phyloP scores from a whole-genome alignment of 2,797 vertebrate genomes.

The Hydrolagus colliei region DNA sequence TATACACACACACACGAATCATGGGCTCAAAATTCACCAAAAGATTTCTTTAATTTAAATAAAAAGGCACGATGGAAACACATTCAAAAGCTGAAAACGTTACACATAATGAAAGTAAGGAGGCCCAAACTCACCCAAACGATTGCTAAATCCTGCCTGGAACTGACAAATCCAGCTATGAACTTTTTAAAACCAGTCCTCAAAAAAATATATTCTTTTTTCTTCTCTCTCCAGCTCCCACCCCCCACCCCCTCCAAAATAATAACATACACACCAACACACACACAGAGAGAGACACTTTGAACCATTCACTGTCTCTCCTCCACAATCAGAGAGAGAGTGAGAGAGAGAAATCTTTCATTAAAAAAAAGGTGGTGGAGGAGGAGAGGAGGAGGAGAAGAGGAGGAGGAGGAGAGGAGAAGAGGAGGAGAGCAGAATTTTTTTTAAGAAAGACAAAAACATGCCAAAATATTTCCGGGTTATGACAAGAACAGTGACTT shows the following conservation, averaged over 20 bases:
- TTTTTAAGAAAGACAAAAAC: no score
- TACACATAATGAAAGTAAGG: not conserved
- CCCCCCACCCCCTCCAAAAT: no score
- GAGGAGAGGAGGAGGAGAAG: no score
- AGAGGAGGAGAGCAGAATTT: no score
- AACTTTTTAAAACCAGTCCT: no score
- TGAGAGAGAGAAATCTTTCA: no score
- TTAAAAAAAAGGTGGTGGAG: no score
- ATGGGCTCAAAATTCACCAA: not conserved
- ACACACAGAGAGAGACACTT: not conserved
- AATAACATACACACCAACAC: no score
- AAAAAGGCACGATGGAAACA: not conserved
- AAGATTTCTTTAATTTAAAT: no score
- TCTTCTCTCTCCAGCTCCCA: no score
- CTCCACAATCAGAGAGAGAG: not conserved
- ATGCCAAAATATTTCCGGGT: constrained; percentile 30
- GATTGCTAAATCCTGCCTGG: constrained; percentile 19
- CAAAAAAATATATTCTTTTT: no score
- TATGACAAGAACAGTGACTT: not conserved
- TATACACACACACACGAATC: not conserved
- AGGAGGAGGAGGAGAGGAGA: no score
- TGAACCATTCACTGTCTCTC: constrained; percentile 14
- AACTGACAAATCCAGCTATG: constrained; percentile 11
- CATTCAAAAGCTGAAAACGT: not conserved
- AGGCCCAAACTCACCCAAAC: not conserved